phyloP scores from a whole-genome alignment of 2,113 vertebrate species.

The Coturnix japonica region DNA sequence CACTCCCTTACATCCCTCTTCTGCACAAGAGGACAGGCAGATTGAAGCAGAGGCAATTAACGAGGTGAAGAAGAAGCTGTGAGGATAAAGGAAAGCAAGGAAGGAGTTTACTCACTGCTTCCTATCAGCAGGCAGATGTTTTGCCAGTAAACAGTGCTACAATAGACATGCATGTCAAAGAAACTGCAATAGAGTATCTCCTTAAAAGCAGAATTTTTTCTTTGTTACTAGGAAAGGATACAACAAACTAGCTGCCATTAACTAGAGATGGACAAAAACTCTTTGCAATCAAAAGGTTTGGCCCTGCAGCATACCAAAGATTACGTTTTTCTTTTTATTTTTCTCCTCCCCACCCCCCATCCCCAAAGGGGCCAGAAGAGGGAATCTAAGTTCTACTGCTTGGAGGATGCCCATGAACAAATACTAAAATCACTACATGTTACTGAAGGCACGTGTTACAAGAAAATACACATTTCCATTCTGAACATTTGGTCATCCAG shows the following conservation, averaged over 20 bases:
- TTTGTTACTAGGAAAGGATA: background rate
- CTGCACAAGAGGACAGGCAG: background rate
- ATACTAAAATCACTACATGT: rapidly evolving
- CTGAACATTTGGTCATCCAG: background rate
- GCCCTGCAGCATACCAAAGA: background rate
- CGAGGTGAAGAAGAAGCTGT: background rate
- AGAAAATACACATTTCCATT: background rate
- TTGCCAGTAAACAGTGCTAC: background rate
- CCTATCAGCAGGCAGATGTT: background rate
- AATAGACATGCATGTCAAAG: background rate
- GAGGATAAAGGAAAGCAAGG: background rate
- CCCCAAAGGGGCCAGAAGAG: background rate
- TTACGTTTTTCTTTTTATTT: background rate
- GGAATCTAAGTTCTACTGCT: background rate
- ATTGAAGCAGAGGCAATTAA: background rate
- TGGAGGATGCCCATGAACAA: background rate
- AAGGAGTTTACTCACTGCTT: background rate
- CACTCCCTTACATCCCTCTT: background rate
- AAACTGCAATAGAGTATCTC: background rate
- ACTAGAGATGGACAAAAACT: background rate
- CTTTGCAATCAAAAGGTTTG: background rate
- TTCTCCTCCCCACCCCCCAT: too few species aligned
- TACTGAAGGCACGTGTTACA: background rate
- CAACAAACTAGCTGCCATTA: background rate
- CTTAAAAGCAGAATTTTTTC: background rate